Base-by-base conservation (phyloP, 2,113 vertebrate genomes). In the Carassius auratus region DNA sequence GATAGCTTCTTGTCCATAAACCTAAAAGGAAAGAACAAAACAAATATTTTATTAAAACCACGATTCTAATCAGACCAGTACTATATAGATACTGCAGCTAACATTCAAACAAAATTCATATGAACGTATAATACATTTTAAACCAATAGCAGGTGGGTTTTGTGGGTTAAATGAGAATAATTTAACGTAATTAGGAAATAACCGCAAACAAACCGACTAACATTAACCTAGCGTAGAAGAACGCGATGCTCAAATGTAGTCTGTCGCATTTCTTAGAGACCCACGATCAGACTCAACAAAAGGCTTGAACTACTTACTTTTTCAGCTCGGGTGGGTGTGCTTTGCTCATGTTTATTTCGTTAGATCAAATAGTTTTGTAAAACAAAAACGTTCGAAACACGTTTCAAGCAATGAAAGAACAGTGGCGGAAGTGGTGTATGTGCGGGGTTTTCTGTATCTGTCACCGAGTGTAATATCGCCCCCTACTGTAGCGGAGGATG, bases 1-100 rank as follows among this genome's bases (percentile, higher is more conserved):
- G 97, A 98, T 77, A 98, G 94, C 88, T 99, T 99, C 94, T 98
- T 99, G 93, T 99, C 97, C 97, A 99, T 98, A 93, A 99, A 99
- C 89, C 97, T 98, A 89, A 64, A 92, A 94, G 66, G 76, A 76
- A 26, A 87, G 76, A 82, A 52, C 45, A 59, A 66, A 64, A 75
- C 1, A 15, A 3, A 3, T 8, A 17, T 36, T 68, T 5, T 33
- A 68, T 68, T 14, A 50, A 42, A 42, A 42, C 7, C 42, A 42
- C 42, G 8, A 42, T 42, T 8, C 42, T 42, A 42, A 42, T 8
- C 42, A 1, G 8, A 42, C 42, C 42, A 42, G 8, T 42, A 42
- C 38, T 42, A 42, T 42, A 48, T 13, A 52, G 50, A 15, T 14
- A 52, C 50, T 52, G 50, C 3, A 52, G 0, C 50, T 3, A 52